These are phyloP conservation scores for Baronia brevicornis DNA, from an alignment of 2,888 invertebrate species.

Conservation along the genomic window DNA sequence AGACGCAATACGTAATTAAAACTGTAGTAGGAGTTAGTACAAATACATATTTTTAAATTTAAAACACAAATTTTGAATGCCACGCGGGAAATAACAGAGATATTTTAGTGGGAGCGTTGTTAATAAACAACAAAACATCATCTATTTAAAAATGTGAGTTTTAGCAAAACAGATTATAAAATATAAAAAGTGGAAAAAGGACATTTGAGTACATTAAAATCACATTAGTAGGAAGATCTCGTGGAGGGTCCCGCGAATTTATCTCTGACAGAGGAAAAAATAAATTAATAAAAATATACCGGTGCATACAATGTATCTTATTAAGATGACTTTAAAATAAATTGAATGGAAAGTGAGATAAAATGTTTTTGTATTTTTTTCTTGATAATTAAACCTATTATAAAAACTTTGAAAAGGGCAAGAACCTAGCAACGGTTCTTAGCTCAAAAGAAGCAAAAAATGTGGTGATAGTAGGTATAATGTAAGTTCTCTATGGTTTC, in stretches of 20 bases:
- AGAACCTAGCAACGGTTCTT: no score
- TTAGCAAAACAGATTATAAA: slow-evolving; percentile 39
- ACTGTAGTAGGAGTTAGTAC: not conserved
- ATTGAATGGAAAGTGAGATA: slow-evolving; percentile 12
- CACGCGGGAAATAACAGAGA: no score
- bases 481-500: no score
- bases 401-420: no score
- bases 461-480: no score
- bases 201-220: slow-evolving; percentile 76
- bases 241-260: slow-evolving; percentile 57
- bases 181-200: slow-evolving; percentile 57
- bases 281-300: slow-evolving; percentile 56
- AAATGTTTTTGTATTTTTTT: not conserved
- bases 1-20: not conserved
- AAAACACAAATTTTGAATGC: no score
- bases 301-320: no score
- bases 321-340: no score
- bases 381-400: not conserved
- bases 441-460: no score
- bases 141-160: slow-evolving; percentile 3
- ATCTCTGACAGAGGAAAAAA: slow-evolving; percentile 57
- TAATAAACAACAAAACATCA: no score
- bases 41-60: not conserved
- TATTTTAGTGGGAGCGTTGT: not conserved
- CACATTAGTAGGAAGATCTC: slow-evolving; percentile 70